These are phyloP conservation scores for Porites rus DNA, from an alignment of 92 coral and sea anemone genomes.

Conservation along the genomic window DNA sequence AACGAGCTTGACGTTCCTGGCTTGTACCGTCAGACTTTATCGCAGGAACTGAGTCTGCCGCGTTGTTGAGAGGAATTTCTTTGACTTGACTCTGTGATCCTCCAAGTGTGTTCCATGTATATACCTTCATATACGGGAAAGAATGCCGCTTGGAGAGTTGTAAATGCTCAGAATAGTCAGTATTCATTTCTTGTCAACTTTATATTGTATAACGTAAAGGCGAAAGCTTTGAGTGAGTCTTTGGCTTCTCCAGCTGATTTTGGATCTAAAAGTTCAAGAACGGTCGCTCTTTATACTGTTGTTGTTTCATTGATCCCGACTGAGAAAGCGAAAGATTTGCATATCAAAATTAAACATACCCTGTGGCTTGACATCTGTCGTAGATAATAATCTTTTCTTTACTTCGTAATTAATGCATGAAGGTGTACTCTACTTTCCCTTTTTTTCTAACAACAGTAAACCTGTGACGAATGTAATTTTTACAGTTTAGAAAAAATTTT, in stretches of 20 bases:
- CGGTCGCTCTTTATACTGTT: not conserved
- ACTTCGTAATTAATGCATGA: slow-evolving; percentile 24
- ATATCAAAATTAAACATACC: slow-evolving; percentile 35
- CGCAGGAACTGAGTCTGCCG: slow-evolving; percentile 63
- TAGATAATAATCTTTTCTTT: slow-evolving; percentile 32
- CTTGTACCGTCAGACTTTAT: slow-evolving; percentile 86
- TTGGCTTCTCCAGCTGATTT: not conserved
- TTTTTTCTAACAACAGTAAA: not conserved
- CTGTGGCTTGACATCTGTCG: slow-evolving; percentile 52
- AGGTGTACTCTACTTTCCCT: not conserved
- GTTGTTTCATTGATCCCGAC: slow-evolving; percentile 10
- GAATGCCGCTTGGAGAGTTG: slow-evolving; percentile 77
- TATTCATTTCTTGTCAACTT: slow-evolving; percentile 42
- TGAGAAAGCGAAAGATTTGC: slow-evolving; percentile 32
- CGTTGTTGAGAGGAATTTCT: slow-evolving; percentile 31
- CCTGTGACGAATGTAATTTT: not conserved
- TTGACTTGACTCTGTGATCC: slow-evolving; percentile 43
- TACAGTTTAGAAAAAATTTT: too few species aligned
- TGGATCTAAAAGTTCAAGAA: not conserved
- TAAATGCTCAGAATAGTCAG: slow-evolving; percentile 29
- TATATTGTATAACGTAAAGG: not conserved
- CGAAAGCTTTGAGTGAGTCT: not conserved
- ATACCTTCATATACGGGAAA: slow-evolving; percentile 76
- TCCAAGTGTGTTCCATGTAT: slow-evolving; percentile 75
- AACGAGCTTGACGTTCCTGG: slow-evolving; percentile 83